Evolutionary conservation across 92 coral and sea anemone species (phyloP), one percentile per base, ranked within the genome.

Genomic region (Anthopleura xanthogrammica): DNA sequence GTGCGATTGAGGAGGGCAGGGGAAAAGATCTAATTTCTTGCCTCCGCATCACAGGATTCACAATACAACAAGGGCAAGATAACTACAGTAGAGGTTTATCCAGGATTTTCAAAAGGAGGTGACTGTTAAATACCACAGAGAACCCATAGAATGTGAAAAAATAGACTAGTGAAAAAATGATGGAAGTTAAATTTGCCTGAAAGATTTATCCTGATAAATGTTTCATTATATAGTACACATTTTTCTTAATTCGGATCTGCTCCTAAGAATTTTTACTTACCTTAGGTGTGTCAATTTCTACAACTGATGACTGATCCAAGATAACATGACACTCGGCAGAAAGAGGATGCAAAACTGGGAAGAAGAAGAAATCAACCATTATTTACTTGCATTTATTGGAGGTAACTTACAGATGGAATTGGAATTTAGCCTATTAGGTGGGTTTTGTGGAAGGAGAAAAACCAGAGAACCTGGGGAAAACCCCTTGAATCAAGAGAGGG

Each of bases 241-340:
- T 29, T 29, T 29, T 29, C 36, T 29, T 29, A 29, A 29, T 29
- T 29, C 1, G 36, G 0, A 29, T 29, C 1, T 29, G 36, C 36
- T 29, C 36, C 36, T 29, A 29, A 29, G 36, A 29, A 29, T 29
- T 29, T 29, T 9, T 22, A 10, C 17, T 12, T 86, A 97, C 99
- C 98, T 97, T 97, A 29, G 99, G 99, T 19, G 91, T 89, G 86
- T 94, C 90, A 81, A 83, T 77, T 24, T 84, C 90, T 23, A 97
- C 77, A 11, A 86, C 90, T 76, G 98, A 81, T 56, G 93, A 88
- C 79, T 97, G 99, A 77, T 97, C 99, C 91, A 94, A 85, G 46
- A 90, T 89, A 6, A 97, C 95, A 52, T 91, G 98, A 22, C 96
- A 93, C 82, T 96, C 99, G 12, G 94, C 97, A 66, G 98, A 96